phyloP scores from a whole-genome alignment of 1,140 invertebrate species.

The Chionoecetes opilio region DNA sequence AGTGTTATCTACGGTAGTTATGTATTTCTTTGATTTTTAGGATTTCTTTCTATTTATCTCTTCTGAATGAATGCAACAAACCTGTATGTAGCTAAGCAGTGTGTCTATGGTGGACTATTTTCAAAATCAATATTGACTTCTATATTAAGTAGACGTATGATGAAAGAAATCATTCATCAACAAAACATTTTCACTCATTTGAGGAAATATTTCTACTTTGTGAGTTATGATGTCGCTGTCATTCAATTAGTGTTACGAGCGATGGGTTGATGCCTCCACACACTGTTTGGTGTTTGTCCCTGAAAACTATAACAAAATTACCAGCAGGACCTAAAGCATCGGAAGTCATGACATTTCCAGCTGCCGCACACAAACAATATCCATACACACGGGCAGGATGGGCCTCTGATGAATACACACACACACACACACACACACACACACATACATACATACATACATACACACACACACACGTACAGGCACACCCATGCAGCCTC shows the following conservation, averaged over 20 bases:
- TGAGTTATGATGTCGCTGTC: not conserved
- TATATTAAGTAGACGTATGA: not conserved
- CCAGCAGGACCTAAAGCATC: not conserved
- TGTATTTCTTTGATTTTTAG: not conserved
- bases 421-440: constrained; percentile 15
- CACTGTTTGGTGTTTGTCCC: not conserved
- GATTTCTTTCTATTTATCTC: not conserved
- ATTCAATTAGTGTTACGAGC: not conserved
- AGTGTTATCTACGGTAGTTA: no score
- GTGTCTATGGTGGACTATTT: not conserved
- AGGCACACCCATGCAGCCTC: constrained; percentile 31
- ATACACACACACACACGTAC: constrained; percentile 49
- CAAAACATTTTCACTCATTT: not conserved
- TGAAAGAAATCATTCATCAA: not conserved
- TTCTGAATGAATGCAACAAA: not conserved
- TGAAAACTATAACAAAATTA: not conserved
- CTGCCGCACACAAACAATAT: not conserved
- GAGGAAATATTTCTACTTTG: not conserved
- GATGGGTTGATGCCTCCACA: not conserved
- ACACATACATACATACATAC: not conserved
- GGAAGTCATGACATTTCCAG: not conserved
- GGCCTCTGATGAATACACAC: no score
- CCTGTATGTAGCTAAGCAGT: not conserved
- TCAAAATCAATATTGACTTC: not conserved
- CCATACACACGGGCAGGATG: not conserved